Conservation (phyloP, 2,888 invertebrate species). For the Proisotoma minuta region DNA sequence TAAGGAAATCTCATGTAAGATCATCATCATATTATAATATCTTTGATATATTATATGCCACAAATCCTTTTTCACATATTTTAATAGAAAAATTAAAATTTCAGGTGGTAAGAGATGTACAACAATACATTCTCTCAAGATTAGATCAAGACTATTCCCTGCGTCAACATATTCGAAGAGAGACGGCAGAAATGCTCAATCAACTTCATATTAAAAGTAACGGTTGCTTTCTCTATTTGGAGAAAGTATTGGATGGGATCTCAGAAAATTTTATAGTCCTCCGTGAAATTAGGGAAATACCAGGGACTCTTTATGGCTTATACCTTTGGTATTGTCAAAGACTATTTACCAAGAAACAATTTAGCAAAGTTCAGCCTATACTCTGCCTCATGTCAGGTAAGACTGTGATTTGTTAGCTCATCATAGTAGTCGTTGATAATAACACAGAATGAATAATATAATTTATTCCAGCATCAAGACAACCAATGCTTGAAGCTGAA, state of each 20-base stretch:
- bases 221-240: conserved; percentile 81
- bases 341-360: conserved; percentile 81
- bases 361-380: conserved; percentile 77
- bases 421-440: no score
- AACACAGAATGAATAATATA: no score
- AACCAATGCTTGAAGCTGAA: conserved; percentile 75
- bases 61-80: conserved; percentile 2
- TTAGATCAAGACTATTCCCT: conserved; percentile 84
- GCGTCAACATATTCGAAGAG: conserved; percentile 79
- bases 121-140: conserved; percentile 85
- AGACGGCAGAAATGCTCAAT: conserved; percentile 90
- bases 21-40: not conserved
- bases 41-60: conserved; percentile 2
- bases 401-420: no score
- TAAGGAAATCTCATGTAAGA: conserved; percentile 67
- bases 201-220: conserved; percentile 94
- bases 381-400: conserved; percentile 68
- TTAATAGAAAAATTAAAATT: conserved; percentile 36
- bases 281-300: conserved; percentile 86
- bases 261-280: conserved; percentile 88
- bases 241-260: conserved; percentile 85
- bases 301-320: conserved; percentile 89
- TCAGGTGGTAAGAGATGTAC: conserved; percentile 84
- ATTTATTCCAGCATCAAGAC: no score
- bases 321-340: conserved; percentile 93